A percentile compares a stretch with the other conserved stretches of the same genome.
phyloP scores from a whole-genome alignment of 2,797 vertebrate species.

The Hippoglossus hippoglossus region DNA sequence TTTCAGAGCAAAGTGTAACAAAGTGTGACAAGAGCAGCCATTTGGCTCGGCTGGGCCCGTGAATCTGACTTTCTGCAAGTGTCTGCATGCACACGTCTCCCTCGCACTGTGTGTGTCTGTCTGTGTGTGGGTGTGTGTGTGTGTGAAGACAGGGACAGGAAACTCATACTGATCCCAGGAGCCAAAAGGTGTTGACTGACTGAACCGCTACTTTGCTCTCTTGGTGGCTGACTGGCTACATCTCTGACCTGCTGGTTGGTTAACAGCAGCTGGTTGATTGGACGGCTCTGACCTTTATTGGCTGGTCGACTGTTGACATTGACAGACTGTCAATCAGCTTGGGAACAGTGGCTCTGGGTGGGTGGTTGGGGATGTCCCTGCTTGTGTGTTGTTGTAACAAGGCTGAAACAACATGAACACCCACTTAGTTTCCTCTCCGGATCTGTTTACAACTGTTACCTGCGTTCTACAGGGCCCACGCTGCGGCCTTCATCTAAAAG shows the following conservation, averaged over 20 bases:
- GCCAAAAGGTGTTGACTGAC: conserved; percentile 76
- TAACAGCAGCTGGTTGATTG: conserved; percentile 31
- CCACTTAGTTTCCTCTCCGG: conserved; percentile 68
- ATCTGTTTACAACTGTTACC: conserved; percentile 51
- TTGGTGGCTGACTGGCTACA: conserved; percentile 32
- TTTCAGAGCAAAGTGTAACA: conserved; percentile 56
- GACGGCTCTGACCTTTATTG: conserved; percentile 7
- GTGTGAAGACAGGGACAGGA: conserved; percentile 65
- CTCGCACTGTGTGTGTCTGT: conserved; percentile 40
- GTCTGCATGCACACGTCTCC: neutral
- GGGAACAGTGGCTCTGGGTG: conserved; percentile 24
- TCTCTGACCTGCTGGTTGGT: conserved; percentile 23
- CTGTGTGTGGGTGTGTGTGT: conserved; percentile 57
- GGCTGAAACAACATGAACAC: conserved; percentile 79
- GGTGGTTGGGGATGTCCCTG: conserved; percentile 20
- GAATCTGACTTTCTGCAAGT: conserved; percentile 17
- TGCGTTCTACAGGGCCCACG: conserved; percentile 15
- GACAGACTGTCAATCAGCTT: conserved; percentile 57
- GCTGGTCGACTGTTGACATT: conserved; percentile 57
- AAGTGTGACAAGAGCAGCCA: conserved; percentile 62
- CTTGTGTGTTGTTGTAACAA: conserved; percentile 66
- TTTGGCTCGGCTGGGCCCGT: conserved; percentile 54
- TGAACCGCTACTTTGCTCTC: conserved; percentile 30
- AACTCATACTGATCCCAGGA: conserved; percentile 61
- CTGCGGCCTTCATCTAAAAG: conserved; percentile 25